Conservation (phyloP, 2,113 vertebrate genomes). For the Cebidichthys violaceus region DNA sequence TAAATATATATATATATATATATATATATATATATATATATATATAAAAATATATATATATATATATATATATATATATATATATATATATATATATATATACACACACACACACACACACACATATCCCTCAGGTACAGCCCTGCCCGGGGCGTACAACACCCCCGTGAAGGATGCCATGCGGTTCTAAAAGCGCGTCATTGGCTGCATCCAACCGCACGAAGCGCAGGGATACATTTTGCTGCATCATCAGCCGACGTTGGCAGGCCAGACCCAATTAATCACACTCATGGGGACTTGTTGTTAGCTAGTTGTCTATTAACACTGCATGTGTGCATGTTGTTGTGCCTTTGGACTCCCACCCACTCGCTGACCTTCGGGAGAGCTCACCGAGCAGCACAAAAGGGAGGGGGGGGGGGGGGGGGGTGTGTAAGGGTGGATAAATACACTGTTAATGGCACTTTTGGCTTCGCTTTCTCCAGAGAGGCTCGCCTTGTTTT, state of each 20-base stretch:
- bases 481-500: slow-evolving; percentile 56
- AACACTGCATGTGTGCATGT: slow-evolving; percentile 34
- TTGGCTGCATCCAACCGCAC: slow-evolving; percentile 26
- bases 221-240: slow-evolving; percentile 34
- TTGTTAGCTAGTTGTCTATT: slow-evolving; percentile 47
- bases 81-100: too few relatives aligned
- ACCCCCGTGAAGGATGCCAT: slow-evolving; percentile 2
- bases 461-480: slow-evolving; percentile 61
- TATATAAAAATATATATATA: too few relatives aligned
- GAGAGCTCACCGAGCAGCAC: slow-evolving; percentile 45
- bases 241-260: slow-evolving; percentile 60
- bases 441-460: slow-evolving; percentile 72
- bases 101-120: too few relatives aligned
- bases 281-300: slow-evolving; percentile 55
- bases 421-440: slow-evolving; percentile 32
- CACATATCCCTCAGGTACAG: background rate
- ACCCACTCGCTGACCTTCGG: slow-evolving; percentile 62
- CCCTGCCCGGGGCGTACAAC: background rate
- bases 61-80: too few relatives aligned
- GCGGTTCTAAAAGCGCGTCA: background rate
- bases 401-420: slow-evolving; percentile 9
- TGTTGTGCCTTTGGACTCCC: slow-evolving; percentile 49
- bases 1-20: too few relatives aligned
- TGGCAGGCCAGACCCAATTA: slow-evolving; percentile 48
- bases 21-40: too few relatives aligned